A percentile compares a stretch with the other conserved stretches of the same genome.
Evolutionary conservation across 2,888 invertebrate species (phyloP).

Genomic region (Chrysolina americana): DNA sequence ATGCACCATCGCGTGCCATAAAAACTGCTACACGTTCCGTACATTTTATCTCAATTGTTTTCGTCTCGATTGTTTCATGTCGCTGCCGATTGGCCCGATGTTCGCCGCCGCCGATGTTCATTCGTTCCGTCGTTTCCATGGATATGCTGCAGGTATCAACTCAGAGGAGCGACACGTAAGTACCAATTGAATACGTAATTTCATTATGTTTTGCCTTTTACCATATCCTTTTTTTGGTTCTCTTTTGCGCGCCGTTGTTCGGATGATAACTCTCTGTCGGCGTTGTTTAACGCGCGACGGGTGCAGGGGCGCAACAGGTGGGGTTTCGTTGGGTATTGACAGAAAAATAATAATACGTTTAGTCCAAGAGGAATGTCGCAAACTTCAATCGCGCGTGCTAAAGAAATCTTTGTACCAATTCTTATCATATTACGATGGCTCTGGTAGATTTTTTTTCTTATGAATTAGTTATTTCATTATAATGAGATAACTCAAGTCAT

Average conservation of each 20-base stretch:
- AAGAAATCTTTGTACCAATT: too few species aligned
- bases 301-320: neutral
- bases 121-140: conserved; percentile 60
- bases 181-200: conserved; percentile 66
- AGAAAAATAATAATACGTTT: neutral
- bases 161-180: conserved; percentile 80
- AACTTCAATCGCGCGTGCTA: too few species aligned
- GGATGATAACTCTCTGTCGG: conserved; percentile 2
- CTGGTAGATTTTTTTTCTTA: too few species aligned
- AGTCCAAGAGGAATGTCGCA: too few species aligned
- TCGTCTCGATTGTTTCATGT: conserved; percentile 72
- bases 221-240: conserved; percentile 31
- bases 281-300: neutral
- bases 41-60: conserved; percentile 69
- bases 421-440: too few species aligned
- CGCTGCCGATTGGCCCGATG: conserved; percentile 63
- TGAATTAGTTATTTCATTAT: too few species aligned
- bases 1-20: conserved; percentile 25
- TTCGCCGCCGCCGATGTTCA: conserved; percentile 51
- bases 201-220: conserved; percentile 58
- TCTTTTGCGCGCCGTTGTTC: conserved; percentile 24
- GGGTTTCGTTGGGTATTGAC: neutral
- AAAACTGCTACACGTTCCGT: conserved; percentile 23
- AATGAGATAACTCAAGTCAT: too few species aligned
- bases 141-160: conserved; percentile 73